These are phyloP conservation scores for Notarius lentiginosus DNA, from an alignment of 2,113 vertebrate species.

Conservation along the genomic window DNA sequence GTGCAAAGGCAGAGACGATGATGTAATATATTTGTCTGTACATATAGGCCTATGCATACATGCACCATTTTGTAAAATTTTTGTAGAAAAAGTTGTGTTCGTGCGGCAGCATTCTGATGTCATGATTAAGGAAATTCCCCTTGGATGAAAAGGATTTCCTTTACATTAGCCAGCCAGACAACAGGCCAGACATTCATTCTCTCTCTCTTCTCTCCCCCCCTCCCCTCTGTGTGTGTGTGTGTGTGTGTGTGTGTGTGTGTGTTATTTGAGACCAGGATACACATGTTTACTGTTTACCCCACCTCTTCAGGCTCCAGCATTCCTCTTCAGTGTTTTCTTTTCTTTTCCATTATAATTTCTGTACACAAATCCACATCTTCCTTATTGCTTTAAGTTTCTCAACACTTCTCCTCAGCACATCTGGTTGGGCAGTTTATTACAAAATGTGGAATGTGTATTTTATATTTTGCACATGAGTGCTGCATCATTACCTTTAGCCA, in stretches of 20 bases:
- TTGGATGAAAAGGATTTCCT: constrained; percentile 72
- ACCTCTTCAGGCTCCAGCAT: not conserved
- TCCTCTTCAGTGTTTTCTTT: not conserved
- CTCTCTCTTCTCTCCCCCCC: not conserved
- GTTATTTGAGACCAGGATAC: not conserved
- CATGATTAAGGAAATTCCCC: constrained; percentile 65
- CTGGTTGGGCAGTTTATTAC: not conserved
- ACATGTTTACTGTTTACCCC: constrained; percentile 19
- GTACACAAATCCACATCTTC: not conserved
- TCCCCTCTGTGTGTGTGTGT: not conserved
- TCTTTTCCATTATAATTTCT: not conserved
- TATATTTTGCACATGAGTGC: not conserved
- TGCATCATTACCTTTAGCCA: not conserved
- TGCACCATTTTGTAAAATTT: not conserved
- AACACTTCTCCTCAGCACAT: not conserved
- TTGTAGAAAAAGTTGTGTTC: not conserved
- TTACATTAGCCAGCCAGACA: constrained; percentile 62
- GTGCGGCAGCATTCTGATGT: not conserved
- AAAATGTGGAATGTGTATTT: not conserved
- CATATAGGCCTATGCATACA: not conserved
- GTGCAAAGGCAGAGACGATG: not conserved
- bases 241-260: not conserved
- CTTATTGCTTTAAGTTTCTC: not conserved
- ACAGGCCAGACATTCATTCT: constrained; percentile 52
- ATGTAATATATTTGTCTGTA: not conserved